Evolutionary conservation across 1,140 invertebrate genomes (phyloP).

Genomic region (Aradophagus sp.): DNA sequence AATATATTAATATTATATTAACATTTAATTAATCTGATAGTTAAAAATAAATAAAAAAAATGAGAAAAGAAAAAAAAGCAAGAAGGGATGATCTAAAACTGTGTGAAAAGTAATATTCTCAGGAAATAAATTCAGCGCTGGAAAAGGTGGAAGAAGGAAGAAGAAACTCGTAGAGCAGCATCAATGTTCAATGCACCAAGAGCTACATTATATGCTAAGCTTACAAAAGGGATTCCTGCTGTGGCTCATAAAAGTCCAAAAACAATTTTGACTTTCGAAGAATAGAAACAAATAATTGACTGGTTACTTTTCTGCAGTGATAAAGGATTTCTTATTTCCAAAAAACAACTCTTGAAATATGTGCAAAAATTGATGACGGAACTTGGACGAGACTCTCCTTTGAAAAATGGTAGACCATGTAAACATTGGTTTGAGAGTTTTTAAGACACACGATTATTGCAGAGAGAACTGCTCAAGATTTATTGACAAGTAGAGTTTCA

Average conservation of each 20-base stretch:
- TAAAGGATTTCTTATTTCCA: not conserved
- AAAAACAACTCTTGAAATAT: not conserved
- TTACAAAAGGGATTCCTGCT: no score
- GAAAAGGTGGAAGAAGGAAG: no score
- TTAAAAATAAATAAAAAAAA: no score
- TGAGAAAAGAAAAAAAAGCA: no score
- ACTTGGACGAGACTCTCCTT: slow-evolving; percentile 41
- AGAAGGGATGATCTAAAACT: no score
- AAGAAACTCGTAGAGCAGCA: no score
- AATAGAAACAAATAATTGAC: not conserved
- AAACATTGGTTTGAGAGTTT: slow-evolving; percentile 53
- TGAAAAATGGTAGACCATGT: slow-evolving; percentile 57
- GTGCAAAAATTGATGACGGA: not conserved
- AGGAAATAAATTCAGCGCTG: no score
- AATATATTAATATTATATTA: no score
- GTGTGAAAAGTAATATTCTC: no score
- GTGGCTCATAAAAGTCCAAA: not conserved
- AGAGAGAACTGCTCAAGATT: slow-evolving; percentile 49
- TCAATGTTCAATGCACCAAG: no score
- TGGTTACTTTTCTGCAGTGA: slow-evolving; percentile 1
- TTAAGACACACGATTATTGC: slow-evolving; percentile 45
- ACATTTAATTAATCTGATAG: no score
- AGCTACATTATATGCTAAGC: no score
- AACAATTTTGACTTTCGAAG: not conserved
- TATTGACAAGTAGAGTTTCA: slow-evolving; percentile 40